These are phyloP conservation scores for Pycnonotus jocosus DNA, from an alignment of 2,113 vertebrate species.

Conservation along the genomic window DNA sequence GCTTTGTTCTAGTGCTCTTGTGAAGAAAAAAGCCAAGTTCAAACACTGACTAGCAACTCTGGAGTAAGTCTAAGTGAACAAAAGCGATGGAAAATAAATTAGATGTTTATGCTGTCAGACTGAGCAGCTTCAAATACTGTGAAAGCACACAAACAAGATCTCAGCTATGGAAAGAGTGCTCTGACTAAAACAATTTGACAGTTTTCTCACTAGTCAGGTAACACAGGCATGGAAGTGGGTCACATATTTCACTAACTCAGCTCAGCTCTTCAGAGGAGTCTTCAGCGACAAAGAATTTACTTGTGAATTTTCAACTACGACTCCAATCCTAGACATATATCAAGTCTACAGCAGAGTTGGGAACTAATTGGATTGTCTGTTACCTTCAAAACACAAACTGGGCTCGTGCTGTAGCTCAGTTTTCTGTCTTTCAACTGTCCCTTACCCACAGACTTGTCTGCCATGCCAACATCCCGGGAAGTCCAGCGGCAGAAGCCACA, in stretches of 20 bases:
- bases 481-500: conserved; percentile 99
- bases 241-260: not conserved
- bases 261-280: not conserved
- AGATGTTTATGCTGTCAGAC: not conserved
- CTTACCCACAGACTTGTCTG: conserved; percentile 97
- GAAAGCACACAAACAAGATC: not conserved
- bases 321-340: not conserved
- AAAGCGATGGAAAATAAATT: not conserved
- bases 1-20: not conserved
- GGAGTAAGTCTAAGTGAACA: not conserved
- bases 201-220: not conserved
- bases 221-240: not conserved
- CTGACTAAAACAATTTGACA: not conserved
- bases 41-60: not conserved
- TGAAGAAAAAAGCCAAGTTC: not conserved
- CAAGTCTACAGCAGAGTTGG: rapidly evolving
- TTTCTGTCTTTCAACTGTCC: not conserved
- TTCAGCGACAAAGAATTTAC: not conserved
- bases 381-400: not conserved
- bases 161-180: rapidly evolving
- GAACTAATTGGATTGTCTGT: not conserved
- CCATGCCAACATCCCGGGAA: conserved; percentile 96
- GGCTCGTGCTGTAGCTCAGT: not conserved
- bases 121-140: not conserved
- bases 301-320: not conserved